Percentiles rank a stretch among this genome's conserved stretches.
phyloP scores from a whole-genome alignment of 2,888 invertebrate genomes.

The Esperia sulphurella region DNA sequence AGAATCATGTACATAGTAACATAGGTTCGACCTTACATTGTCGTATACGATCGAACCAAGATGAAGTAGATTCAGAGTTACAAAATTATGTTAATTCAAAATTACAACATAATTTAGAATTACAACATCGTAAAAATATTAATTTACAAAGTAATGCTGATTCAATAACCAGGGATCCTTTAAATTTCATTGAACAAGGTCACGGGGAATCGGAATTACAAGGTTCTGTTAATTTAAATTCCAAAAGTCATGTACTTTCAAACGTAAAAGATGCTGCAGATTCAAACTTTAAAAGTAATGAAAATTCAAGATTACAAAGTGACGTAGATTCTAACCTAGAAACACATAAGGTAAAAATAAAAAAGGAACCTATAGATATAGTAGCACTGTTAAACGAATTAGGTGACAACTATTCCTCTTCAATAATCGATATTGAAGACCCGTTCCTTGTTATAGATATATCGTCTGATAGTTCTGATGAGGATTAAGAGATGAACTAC shows the following conservation, averaged over 20 bases:
- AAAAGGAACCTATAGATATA: constrained; percentile 24
- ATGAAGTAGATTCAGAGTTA: too few species aligned
- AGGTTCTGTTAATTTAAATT: not conserved
- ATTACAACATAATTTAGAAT: too few species aligned
- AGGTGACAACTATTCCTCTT: constrained; percentile 34
- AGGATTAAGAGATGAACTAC: constrained; percentile 15
- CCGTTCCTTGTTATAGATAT: constrained; percentile 53
- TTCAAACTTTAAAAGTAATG: not conserved
- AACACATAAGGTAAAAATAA: constrained; percentile 14
- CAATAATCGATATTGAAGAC: constrained; percentile 45
- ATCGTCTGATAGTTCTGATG: constrained; percentile 49
- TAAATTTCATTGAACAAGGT: not conserved
- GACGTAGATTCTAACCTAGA: not conserved
- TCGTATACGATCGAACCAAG: too few species aligned
- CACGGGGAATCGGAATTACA: not conserved
- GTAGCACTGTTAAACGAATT: constrained; percentile 30
- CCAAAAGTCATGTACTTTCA: not conserved
- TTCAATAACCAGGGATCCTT: not conserved
- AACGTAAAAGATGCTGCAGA: not conserved
- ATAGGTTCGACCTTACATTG: not conserved
- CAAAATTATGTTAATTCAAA: too few species aligned
- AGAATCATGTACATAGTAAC: not conserved
- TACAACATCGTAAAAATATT: not conserved
- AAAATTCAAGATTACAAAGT: not conserved
- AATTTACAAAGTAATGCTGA: too few species aligned